A percentile compares a stretch with the other conserved stretches of the same genome.
Conservation (phyloP, 2,888 invertebrate genomes). For the Drosophila barbarae region DNA sequence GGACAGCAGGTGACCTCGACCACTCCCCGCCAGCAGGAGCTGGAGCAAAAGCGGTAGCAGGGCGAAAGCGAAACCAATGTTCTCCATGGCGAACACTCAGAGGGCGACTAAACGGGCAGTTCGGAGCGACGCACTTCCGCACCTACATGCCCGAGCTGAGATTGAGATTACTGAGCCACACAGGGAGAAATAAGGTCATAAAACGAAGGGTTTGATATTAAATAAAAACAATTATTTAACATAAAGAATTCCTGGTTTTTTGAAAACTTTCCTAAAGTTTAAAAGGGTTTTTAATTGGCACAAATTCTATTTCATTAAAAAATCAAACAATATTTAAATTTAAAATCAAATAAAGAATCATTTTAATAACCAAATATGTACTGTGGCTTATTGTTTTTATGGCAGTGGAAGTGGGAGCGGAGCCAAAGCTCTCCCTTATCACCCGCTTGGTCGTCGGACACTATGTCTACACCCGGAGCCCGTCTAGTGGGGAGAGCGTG, state of each 20-base stretch:
- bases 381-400: not conserved
- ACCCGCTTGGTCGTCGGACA: constrained; percentile 11
- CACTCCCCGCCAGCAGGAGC: constrained; percentile 18
- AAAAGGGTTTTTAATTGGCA: not conserved
- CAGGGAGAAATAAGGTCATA: not conserved
- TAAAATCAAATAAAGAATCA: not conserved
- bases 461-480: not conserved
- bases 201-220: not conserved
- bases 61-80: constrained; percentile 33
- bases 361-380: constrained; percentile 4
- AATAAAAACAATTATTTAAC: not conserved
- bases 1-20: constrained; percentile 45
- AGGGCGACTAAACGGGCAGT: constrained; percentile 44
- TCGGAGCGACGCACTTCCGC: constrained; percentile 54
- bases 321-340: too few species aligned
- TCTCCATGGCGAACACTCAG: constrained; percentile 50
- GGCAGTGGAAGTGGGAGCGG: constrained; percentile 5
- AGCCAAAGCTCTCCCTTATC: constrained; percentile 50
- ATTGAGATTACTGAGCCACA: constrained; percentile 19
- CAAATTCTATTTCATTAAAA: too few species aligned
- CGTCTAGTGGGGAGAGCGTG: constrained; percentile 41
- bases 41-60: constrained; percentile 26
- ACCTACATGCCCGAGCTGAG: constrained; percentile 8
- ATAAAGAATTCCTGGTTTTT: not conserved
- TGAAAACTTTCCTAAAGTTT: too few species aligned